These are phyloP conservation scores for Operophtera brumata DNA, from an alignment of 2,888 invertebrate species.

Conservation along the genomic window DNA sequence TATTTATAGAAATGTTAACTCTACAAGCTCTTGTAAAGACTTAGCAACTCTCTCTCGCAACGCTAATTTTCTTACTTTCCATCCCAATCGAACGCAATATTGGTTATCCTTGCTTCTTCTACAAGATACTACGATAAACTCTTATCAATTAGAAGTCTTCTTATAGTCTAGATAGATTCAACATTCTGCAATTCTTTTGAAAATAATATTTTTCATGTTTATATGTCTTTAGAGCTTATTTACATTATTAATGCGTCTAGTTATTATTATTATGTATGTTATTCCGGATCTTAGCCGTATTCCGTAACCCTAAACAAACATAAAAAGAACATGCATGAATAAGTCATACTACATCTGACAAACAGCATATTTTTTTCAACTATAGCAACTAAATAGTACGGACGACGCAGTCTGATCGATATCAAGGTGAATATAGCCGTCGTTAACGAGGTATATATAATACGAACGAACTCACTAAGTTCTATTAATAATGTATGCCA, in stretches of 20 bases:
- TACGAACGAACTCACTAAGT: constrained; percentile 42
- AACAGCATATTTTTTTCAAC: background rate
- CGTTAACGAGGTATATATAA: constrained; percentile 55
- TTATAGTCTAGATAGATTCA: too few species aligned
- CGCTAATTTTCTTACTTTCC: constrained; percentile 35
- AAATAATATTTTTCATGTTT: too few species aligned
- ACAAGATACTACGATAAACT: too few species aligned
- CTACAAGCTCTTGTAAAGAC: constrained; percentile 43
- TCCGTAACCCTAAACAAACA: too few species aligned
- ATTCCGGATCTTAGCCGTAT: background rate
- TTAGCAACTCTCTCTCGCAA: constrained; percentile 26
- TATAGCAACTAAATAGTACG: constrained; percentile 10
- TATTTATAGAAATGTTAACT: constrained; percentile 60
- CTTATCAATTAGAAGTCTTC: too few species aligned
- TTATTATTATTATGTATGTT: background rate
- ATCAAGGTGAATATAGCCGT: constrained; percentile 59
- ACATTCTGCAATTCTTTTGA: too few species aligned
- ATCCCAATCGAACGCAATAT: too few species aligned
- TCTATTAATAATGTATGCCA: constrained; percentile 66
- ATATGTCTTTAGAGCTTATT: background rate
- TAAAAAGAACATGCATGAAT: too few species aligned
- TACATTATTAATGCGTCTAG: too few species aligned
- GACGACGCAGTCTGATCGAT: constrained; percentile 51
- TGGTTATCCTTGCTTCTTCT: too few species aligned
- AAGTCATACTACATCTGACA: too few species aligned